These are phyloP conservation scores for Lepilemur ruficaudatus DNA, from an alignment of 2,797 vertebrate species.

Conservation along the genomic window DNA sequence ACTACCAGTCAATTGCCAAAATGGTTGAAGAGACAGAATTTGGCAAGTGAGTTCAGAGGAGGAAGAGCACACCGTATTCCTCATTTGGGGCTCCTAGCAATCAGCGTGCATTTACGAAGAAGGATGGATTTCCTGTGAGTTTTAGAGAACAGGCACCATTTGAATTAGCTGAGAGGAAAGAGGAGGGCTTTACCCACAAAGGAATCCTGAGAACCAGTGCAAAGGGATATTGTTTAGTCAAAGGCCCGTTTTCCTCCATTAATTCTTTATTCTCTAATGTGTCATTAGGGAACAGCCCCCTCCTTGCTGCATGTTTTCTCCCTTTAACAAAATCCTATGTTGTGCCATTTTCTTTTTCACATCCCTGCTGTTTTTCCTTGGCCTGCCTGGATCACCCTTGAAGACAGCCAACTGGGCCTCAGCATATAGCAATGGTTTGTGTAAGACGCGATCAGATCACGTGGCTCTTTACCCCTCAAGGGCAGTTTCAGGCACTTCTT, in stretches of 20 bases:
- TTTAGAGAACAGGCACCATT: neutral
- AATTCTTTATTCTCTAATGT: neutral
- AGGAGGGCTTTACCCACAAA: neutral
- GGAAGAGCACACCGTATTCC: neutral
- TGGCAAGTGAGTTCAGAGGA: neutral
- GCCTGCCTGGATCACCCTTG: neutral
- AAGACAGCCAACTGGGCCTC: neutral
- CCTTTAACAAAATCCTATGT: neutral
- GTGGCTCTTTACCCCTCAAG: neutral
- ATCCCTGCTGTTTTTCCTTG: neutral
- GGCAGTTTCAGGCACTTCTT: neutral
- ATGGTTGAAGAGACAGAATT: neutral
- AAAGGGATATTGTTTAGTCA: neutral
- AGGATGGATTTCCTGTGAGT: neutral
- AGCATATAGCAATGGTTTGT: too few species aligned
- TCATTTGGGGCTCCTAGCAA: neutral
- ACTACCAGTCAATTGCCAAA: neutral
- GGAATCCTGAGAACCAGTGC: neutral
- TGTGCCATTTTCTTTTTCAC: neutral
- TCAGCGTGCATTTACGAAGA: neutral
- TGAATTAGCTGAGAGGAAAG: neutral
- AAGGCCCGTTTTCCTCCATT: neutral
- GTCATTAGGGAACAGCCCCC: neutral
- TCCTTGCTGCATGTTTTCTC: neutral
- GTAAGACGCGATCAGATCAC: rapidly evolving